Conservation (phyloP, 35 echinoderm and acorn worm genomes). For the Anneissia japonica region DNA sequence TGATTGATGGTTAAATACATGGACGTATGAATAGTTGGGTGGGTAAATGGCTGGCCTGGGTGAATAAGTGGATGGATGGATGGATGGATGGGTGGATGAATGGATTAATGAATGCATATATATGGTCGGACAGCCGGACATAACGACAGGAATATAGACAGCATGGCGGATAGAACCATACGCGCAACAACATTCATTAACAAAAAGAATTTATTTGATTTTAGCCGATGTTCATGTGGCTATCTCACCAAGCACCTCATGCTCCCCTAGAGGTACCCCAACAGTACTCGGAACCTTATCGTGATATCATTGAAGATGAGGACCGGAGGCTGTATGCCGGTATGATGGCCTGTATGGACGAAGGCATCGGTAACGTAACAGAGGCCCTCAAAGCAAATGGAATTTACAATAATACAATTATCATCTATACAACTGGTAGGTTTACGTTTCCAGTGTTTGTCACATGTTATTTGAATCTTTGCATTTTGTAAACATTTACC, state of each 20-base stretch:
- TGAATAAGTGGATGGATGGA: no score
- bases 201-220: no score
- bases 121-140: no score
- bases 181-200: no score
- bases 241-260: slow-evolving; percentile 69
- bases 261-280: slow-evolving; percentile 66
- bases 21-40: no score
- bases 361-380: slow-evolving; percentile 69
- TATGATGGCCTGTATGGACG: slow-evolving; percentile 77
- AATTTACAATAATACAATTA: slow-evolving; percentile 62
- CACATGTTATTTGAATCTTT: not conserved
- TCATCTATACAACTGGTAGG: slow-evolving; percentile 75
- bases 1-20: no score
- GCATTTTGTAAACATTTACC: not conserved
- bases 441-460: not conserved
- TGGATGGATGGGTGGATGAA: no score
- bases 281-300: slow-evolving; percentile 47
- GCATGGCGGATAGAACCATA: no score
- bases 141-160: no score
- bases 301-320: slow-evolving; percentile 30
- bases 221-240: slow-evolving; percentile 55
- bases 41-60: no score
- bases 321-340: slow-evolving; percentile 47
- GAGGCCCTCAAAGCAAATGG: slow-evolving; percentile 25
- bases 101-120: no score